Percentiles rank a stretch among this genome's conserved stretches.
Evolutionary conservation across 1,140 invertebrate genomes (phyloP).

Genomic region (Rhyzopertha dominica): DNA sequence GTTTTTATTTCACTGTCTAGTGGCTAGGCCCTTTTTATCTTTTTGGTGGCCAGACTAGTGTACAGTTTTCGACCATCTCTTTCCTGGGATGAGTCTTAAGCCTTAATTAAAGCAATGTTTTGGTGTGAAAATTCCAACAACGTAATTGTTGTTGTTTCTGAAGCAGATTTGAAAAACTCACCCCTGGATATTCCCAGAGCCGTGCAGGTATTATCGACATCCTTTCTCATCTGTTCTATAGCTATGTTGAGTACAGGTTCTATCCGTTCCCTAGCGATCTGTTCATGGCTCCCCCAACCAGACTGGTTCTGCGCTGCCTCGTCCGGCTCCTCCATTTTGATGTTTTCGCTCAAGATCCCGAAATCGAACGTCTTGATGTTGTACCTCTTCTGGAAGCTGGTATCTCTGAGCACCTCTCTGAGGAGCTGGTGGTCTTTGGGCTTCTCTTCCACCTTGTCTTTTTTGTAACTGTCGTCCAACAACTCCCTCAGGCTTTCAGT

Average conservation of each 20-base stretch:
- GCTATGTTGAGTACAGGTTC: conserved; percentile 79
- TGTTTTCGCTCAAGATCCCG: conserved; percentile 50
- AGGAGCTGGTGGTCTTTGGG: conserved; percentile 69
- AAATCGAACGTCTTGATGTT: conserved; percentile 72
- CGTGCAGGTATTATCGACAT: conserved; percentile 77
- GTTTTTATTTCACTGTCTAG: no score
- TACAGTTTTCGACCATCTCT: no score
- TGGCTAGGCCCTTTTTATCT: no score
- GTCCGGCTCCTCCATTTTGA: conserved; percentile 58
- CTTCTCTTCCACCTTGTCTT: conserved; percentile 24
- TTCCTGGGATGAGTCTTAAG: no score
- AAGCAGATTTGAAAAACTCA: conserved; percentile 47
- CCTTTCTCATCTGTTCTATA: conserved; percentile 78
- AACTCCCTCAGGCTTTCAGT: conserved; percentile 28
- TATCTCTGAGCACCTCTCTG: conserved; percentile 75
- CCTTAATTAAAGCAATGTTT: no score
- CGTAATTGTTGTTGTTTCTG: no score
- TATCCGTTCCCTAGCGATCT: conserved; percentile 66
- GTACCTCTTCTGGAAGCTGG: conserved; percentile 74
- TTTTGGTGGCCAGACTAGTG: no score
- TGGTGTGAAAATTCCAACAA: no score
- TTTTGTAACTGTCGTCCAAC: conserved; percentile 29
- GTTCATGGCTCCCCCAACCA: conserved; percentile 53
- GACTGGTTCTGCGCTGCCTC: conserved; percentile 34
- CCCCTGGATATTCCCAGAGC: conserved; percentile 81